Conservation (phyloP, 2,797 vertebrate species). For the Malurus leucopterus region DNA sequence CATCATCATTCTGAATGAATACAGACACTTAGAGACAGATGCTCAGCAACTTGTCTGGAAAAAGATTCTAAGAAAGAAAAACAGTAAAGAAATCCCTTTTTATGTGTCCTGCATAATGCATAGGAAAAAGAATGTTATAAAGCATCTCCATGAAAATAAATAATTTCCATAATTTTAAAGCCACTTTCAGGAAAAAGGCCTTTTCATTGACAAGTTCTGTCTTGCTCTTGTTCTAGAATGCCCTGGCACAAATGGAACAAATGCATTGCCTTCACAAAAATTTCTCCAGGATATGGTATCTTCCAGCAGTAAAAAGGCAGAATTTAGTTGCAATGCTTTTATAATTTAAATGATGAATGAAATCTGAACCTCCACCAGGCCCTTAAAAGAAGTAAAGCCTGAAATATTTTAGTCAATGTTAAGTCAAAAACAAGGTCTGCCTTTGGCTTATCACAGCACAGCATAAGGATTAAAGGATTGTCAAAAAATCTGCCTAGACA, state of each 20-base stretch:
- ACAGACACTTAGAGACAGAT: background rate
- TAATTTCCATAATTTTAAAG: background rate
- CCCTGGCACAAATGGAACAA: background rate
- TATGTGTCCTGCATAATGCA: background rate
- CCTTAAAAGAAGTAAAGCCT: background rate
- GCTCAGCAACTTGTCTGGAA: background rate
- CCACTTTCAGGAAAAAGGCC: background rate
- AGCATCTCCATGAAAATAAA: background rate
- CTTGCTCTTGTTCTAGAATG: background rate
- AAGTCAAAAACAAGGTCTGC: background rate
- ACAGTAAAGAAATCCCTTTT: background rate
- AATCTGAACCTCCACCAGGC: background rate
- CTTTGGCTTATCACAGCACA: background rate
- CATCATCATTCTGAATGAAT: background rate
- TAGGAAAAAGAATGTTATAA: background rate
- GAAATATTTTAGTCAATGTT: background rate
- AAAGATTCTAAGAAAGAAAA: background rate
- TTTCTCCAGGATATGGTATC: background rate
- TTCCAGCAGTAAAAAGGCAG: background rate
- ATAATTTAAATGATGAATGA: background rate
- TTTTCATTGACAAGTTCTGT: background rate
- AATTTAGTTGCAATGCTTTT: background rate
- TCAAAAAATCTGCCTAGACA: background rate
- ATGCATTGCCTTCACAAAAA: background rate
- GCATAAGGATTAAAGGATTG: background rate